These are phyloP conservation scores for Ciconia nigra DNA, from an alignment of 2,797 vertebrate genomes.

Conservation along the genomic window DNA sequence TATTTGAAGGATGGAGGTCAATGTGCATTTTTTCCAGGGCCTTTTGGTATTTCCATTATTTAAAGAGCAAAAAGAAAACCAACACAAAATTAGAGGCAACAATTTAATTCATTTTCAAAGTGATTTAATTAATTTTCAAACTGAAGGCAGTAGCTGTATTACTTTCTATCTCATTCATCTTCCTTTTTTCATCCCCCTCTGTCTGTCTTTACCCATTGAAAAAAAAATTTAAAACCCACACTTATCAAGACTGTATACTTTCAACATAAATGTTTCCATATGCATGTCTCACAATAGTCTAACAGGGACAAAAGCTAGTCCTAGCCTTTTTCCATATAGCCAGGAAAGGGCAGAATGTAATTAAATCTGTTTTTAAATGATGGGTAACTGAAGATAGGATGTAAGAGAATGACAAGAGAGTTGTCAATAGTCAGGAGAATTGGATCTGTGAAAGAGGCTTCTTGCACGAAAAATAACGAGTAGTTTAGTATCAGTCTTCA, in stretches of 20 bases:
- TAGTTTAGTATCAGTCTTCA: background rate
- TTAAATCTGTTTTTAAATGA: background rate
- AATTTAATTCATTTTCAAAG: background rate
- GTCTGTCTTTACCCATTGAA: background rate
- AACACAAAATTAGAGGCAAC: background rate
- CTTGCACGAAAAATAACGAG: constrained; percentile 26
- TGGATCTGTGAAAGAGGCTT: background rate
- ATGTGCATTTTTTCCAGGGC: background rate
- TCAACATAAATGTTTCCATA: background rate
- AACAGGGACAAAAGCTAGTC: background rate
- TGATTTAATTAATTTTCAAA: background rate
- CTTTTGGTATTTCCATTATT: background rate
- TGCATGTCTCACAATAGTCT: background rate
- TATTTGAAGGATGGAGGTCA: background rate
- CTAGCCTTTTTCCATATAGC: background rate
- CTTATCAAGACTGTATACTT: background rate
- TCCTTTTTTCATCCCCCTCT: background rate
- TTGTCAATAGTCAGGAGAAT: background rate
- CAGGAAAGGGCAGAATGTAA: background rate
- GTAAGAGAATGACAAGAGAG: background rate
- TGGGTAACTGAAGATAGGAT: background rate
- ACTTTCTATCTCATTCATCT: background rate
- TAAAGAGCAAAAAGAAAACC: background rate
- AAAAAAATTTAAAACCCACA: background rate
- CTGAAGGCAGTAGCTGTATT: background rate